phyloP scores from a whole-genome alignment of 2,888 invertebrate species.

The Latheticus oryzae region DNA sequence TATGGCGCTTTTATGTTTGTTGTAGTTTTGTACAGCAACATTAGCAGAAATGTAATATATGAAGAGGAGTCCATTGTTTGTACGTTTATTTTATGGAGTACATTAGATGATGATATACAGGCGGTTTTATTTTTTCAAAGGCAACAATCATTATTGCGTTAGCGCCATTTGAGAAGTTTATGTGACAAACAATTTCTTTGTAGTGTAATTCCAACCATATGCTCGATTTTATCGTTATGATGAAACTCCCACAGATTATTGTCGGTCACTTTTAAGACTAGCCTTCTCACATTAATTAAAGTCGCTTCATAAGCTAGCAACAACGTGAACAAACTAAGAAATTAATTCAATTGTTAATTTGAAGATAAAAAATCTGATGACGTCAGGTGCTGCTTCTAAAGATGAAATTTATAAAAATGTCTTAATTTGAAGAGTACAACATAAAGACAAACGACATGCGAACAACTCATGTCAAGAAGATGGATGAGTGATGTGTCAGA shows the following conservation, averaged over 20 bases:
- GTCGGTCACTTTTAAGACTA: constrained; percentile 13
- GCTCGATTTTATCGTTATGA: too few relatives aligned
- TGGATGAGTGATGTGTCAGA: constrained; percentile 40
- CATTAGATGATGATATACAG: constrained; percentile 54
- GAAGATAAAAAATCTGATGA: too few relatives aligned
- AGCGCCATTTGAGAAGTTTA: constrained; percentile 9
- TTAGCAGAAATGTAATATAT: constrained; percentile 57
- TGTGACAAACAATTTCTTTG: too few relatives aligned
- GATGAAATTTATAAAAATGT: constrained; percentile 30
- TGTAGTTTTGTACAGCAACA: constrained; percentile 55
- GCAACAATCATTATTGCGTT: constrained; percentile 3
- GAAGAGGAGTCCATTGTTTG: constrained; percentile 56
- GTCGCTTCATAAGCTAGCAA: not conserved
- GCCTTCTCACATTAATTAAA: constrained; percentile 25
- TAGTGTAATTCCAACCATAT: too few relatives aligned
- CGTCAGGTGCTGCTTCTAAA: too few relatives aligned
- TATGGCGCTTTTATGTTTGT: constrained; percentile 56
- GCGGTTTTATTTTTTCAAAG: constrained; percentile 45
- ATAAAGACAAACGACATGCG: constrained; percentile 40
- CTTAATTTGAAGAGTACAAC: constrained; percentile 26
- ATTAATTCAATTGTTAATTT: constrained; percentile 11
- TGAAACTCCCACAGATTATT: too few relatives aligned
- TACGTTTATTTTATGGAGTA: constrained; percentile 54
- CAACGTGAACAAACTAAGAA: constrained; percentile 8
- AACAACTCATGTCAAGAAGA: constrained; percentile 42